phyloP scores from a whole-genome alignment of 2,113 vertebrate species.

The Dunckerocampus dactyliophorus region DNA sequence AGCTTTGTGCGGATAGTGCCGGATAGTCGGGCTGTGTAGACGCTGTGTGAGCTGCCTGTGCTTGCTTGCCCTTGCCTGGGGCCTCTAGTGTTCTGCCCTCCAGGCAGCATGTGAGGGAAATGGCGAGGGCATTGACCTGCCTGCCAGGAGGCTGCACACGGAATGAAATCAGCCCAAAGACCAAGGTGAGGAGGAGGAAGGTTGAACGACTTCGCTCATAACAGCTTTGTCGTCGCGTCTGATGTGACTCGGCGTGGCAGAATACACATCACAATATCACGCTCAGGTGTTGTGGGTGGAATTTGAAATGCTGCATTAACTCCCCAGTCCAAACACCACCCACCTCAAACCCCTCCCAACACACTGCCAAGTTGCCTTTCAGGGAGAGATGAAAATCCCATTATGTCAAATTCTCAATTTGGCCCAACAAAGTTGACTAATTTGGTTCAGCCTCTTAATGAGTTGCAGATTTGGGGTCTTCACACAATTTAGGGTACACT shows the following conservation, averaged over 20 bases:
- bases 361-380: constrained; percentile 64
- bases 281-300: constrained; percentile 71
- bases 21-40: constrained; percentile 59
- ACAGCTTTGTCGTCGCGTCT: constrained; percentile 25
- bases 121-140: constrained; percentile 93
- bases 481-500: no score
- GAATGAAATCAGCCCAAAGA: constrained; percentile 83
- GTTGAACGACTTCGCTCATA: constrained; percentile 14
- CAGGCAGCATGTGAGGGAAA: constrained; percentile 81
- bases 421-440: constrained; percentile 60
- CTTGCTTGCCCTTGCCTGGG: constrained; percentile 87
- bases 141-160: constrained; percentile 80
- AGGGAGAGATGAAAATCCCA: constrained; percentile 65
- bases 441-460: constrained; percentile 60
- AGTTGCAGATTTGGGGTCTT: constrained; percentile 47
- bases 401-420: constrained; percentile 66
- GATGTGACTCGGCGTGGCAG: constrained; percentile 47
- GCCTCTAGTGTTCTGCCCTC: constrained; percentile 82
- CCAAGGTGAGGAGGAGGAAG: constrained; percentile 28
- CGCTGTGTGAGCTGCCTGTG: constrained; percentile 69
- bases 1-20: constrained; percentile 22
- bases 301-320: constrained; percentile 51
- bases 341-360: constrained; percentile 48
- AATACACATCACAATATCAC: constrained; percentile 21
- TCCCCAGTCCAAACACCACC: constrained; percentile 44